Evolutionary conservation across 1,140 invertebrate genomes (phyloP).

Genomic region (Aphis craccivora): DNA sequence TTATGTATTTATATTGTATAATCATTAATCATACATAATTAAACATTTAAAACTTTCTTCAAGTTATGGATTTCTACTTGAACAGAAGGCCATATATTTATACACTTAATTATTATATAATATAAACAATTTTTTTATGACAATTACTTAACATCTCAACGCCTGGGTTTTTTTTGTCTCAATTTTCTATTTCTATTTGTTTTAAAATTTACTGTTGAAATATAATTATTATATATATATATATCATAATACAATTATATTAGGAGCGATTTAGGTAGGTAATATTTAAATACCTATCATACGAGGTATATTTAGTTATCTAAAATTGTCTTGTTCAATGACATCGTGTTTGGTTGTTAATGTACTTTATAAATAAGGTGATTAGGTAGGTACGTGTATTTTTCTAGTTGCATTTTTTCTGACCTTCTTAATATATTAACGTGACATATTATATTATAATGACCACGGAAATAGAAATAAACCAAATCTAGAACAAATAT

Average conservation of each 20-base stretch:
- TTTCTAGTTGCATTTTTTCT: not conserved
- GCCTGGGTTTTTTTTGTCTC: too few species aligned
- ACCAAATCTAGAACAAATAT: not conserved
- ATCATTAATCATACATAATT: too few species aligned
- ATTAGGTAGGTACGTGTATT: not conserved
- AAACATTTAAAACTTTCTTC: too few species aligned
- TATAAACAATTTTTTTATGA: too few species aligned
- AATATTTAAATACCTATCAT: not conserved
- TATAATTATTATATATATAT: not conserved
- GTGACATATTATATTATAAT: not conserved
- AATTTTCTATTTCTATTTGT: not conserved
- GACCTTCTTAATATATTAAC: not conserved
- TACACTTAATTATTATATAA: too few species aligned
- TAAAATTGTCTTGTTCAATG: not conserved
- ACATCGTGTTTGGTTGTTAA: not conserved
- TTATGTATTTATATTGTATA: too few species aligned
- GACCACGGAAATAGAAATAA: not conserved
- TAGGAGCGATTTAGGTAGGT: not conserved
- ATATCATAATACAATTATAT: not conserved
- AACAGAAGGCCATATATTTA: too few species aligned
- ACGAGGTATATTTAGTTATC: not conserved
- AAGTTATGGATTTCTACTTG: too few species aligned
- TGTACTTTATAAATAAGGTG: not conserved
- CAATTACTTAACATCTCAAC: too few species aligned
- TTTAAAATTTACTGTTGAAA: not conserved